Conservation (phyloP, 2,797 vertebrate species). For the Dendrocincla tyrannina region DNA sequence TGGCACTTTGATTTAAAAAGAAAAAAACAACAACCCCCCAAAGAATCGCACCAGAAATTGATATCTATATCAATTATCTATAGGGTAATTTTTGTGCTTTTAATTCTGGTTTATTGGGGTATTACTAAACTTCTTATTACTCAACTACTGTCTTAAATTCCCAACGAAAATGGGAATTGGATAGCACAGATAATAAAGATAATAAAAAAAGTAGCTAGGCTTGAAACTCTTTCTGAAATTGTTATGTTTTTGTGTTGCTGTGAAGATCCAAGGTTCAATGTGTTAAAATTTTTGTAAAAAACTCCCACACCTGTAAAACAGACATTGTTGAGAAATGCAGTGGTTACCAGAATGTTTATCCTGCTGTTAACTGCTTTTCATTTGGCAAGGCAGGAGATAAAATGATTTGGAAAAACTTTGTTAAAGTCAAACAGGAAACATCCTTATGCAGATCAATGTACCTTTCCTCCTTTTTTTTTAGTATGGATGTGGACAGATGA, state of each 20-base stretch:
- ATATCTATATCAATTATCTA: neutral
- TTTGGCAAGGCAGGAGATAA: neutral
- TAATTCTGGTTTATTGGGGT: neutral
- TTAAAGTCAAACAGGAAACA: neutral
- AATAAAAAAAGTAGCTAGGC: neutral
- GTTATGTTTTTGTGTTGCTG: neutral
- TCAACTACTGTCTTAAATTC: neutral
- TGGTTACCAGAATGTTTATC: neutral
- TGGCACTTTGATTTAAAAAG: neutral
- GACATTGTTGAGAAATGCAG: neutral
- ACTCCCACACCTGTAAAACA: neutral
- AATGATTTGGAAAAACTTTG: neutral
- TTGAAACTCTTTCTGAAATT: neutral
- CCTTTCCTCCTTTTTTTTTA: neutral
- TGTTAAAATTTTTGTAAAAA: neutral
- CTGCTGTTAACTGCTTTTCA: neutral
- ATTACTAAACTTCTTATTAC: neutral
- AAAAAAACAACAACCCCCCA: rapidly evolving
- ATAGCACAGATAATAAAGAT: neutral
- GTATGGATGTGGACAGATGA: neutral
- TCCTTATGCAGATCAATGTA: neutral
- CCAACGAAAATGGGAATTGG: neutral
- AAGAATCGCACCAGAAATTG: neutral
- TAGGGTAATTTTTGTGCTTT: neutral
- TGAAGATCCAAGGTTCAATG: neutral